These are phyloP conservation scores for Oligia fasciuncula DNA, from an alignment of 2,888 invertebrate species.

Conservation along the genomic window DNA sequence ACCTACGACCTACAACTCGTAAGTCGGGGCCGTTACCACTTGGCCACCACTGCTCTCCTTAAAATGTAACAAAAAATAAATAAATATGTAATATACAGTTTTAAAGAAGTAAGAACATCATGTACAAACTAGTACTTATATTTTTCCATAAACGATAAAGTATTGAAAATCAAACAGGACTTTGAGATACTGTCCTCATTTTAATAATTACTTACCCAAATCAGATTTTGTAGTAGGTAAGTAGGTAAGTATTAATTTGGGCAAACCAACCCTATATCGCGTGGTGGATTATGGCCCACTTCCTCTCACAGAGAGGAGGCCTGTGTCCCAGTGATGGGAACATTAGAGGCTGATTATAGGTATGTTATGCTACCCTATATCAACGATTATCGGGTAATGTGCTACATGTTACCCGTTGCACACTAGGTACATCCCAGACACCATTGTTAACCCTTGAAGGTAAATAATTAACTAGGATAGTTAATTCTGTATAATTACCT, in stretches of 20 bases:
- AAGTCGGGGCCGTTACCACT: too few species aligned
- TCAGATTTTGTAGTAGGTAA: not conserved
- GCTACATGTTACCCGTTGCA: not conserved
- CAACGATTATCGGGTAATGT: not conserved
- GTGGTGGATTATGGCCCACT: too few species aligned
- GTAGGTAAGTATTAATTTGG: not conserved
- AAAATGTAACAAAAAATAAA: too few species aligned
- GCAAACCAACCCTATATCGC: not conserved
- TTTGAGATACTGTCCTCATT: not conserved
- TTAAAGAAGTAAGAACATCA: not conserved
- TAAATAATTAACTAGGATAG: not conserved
- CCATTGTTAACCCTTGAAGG: not conserved
- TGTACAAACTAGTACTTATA: not conserved
- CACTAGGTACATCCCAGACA: not conserved
- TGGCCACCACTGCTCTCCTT: too few species aligned
- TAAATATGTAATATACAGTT: too few species aligned
- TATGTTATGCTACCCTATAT: not conserved
- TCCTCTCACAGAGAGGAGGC: too few species aligned
- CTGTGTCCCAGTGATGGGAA: too few species aligned
- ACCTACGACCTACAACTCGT: fast-evolving
- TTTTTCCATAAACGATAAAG: conserved; percentile 2
- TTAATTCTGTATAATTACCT: not conserved
- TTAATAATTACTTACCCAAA: not conserved
- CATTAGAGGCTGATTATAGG: too few species aligned
- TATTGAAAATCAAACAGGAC: conserved; percentile 2